Evolutionary conservation across 2,888 invertebrate species (phyloP).

Genomic region (Coenonympha arcania): DNA sequence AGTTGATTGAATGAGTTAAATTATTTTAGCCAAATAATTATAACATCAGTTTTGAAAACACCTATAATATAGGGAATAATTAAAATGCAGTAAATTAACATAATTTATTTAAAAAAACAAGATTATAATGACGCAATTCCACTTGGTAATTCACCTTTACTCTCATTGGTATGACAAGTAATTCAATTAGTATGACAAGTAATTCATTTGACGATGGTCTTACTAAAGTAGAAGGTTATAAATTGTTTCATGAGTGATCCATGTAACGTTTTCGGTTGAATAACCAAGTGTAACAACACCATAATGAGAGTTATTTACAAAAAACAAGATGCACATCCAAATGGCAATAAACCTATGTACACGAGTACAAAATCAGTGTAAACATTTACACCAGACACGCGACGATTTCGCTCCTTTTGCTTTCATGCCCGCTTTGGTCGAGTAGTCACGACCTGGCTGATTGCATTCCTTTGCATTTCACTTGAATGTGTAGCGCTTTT

Average conservation of each 20-base stretch:
- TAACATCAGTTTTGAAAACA: not conserved
- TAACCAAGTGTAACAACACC: too few species aligned
- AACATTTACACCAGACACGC: conserved; percentile 27
- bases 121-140: conserved; percentile 11
- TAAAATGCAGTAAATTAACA: not conserved
- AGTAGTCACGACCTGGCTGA: conserved; percentile 23
- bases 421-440: conserved; percentile 26
- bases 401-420: conserved; percentile 34
- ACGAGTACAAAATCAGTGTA: conserved; percentile 25
- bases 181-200: too few species aligned
- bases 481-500: conserved; percentile 9
- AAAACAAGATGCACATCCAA: not conserved
- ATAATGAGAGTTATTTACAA: too few species aligned
- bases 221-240: too few species aligned
- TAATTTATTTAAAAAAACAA: not conserved
- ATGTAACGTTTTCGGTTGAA: too few species aligned
- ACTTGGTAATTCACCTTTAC: too few species aligned
- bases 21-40: too few species aligned
- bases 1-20: too few species aligned
- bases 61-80: not conserved
- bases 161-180: too few species aligned
- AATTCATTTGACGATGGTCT: too few species aligned
- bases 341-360: too few species aligned
- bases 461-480: conserved; percentile 25
- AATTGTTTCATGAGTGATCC: too few species aligned